Evolutionary conservation across 1,140 invertebrate genomes (phyloP), one percentile per base, ranked within the genome.

Genomic region (Apis cerana): DNA sequence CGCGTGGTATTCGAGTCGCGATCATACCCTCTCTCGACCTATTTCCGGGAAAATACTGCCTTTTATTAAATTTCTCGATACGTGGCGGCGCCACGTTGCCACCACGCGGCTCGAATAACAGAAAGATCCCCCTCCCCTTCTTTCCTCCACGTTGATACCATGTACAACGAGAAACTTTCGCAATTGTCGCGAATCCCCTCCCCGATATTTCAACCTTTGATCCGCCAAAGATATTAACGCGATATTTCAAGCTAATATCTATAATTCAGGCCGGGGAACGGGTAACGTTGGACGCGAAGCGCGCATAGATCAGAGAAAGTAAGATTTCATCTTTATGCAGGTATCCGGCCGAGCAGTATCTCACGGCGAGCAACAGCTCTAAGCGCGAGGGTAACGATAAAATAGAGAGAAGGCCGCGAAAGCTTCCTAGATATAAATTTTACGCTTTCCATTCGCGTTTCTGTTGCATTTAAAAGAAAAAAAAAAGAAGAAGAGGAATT

Each of bases 251-350:
- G 23, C 33, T 15, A 43, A 67, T 67, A 67, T 67, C 33, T 21
- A 33, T 71, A 54, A 71, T 15, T 54, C 43, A 19, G 10, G 19
- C 19, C n/a, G 13, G 21, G 43, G 19, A 70, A 65, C 64, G 83
- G 70, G 56, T 71, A 59, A 17, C 9, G 52, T 50, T 33, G 19
- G 61, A 62, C 54, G 67, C 48, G 27, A 54, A 7, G 33, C 33
- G 21, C n/a, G n/a, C 50, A 65, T 54, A 56, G 52, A 85, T 78
- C 72, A 54, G 74, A 67, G 74, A 65, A 75, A 83, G 80, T 43
- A 54, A 85, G 83, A 83, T 83, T 83, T 85, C 83, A 85, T 85
- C 80, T 84, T 70, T 75, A 71, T 10, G n/a, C 33, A 48, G 70
- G 12, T 27, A 33, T 64, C 62, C 33, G 27, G 62, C 33, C 15